Evolutionary conservation across 2,888 invertebrate species (phyloP).

Genomic region (Hermodice carunculata): DNA sequence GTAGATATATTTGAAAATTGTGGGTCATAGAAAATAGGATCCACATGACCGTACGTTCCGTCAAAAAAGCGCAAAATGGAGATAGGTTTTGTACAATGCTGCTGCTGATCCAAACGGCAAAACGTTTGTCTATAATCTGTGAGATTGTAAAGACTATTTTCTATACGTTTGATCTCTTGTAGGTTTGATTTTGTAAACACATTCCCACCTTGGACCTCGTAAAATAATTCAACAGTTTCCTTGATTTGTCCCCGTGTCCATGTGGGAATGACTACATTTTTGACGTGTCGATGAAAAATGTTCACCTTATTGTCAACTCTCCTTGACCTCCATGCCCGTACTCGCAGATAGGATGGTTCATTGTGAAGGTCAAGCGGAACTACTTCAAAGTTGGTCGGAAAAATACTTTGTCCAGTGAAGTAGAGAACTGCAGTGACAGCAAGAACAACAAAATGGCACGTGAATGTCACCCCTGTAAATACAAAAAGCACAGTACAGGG

Average conservation of each 20-base stretch:
- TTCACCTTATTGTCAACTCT: no score
- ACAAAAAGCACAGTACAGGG: no score
- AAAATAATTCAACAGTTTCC: no score
- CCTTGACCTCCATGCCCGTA: slow-evolving; percentile 45
- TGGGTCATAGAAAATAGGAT: slow-evolving; percentile 21
- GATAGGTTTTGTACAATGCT: background rate
- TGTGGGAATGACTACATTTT: no score
- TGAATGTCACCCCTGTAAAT: slow-evolving; percentile 29
- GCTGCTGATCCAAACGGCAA: background rate
- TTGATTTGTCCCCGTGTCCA: no score
- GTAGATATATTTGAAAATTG: slow-evolving; percentile 20
- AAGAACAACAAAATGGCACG: slow-evolving; percentile 23
- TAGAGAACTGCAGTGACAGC: slow-evolving; percentile 27
- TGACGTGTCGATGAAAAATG: no score
- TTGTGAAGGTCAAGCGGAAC: slow-evolving; percentile 49
- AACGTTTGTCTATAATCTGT: slow-evolving; percentile 7
- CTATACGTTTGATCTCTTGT: slow-evolving; percentile 44
- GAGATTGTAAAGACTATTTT: slow-evolving; percentile 30
- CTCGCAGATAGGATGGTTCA: slow-evolving; percentile 46
- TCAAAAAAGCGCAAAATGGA: slow-evolving; percentile 7
- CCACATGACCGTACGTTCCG: background rate
- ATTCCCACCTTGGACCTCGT: no score
- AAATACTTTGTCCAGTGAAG: slow-evolving; percentile 26
- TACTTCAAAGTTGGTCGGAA: slow-evolving; percentile 34
- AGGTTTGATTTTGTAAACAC: slow-evolving; percentile 50